Conservation (phyloP, 2,888 invertebrate species). For the Chymomyza amoena region DNA sequence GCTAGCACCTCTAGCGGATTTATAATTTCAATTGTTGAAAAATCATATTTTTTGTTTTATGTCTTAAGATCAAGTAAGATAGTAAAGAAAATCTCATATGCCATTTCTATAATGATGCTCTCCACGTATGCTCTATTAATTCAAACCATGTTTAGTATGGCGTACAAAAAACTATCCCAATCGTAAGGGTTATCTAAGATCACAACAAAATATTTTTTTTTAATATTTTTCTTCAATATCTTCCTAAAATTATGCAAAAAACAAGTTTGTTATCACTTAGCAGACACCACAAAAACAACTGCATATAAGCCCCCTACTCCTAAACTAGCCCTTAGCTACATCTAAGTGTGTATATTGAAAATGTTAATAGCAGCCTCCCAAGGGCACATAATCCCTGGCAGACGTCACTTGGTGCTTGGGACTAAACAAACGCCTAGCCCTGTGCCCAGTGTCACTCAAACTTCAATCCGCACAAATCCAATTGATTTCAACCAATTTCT, state of each 20-base stretch:
- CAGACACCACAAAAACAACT: background rate
- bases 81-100: no score
- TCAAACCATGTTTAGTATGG: no score
- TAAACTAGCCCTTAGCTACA: background rate
- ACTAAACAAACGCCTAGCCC: background rate
- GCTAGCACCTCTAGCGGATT: no score
- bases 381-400: constrained; percentile 29
- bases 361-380: constrained; percentile 40
- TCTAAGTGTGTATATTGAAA: constrained; percentile 44
- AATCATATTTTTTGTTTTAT: no score
- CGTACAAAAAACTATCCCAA: background rate
- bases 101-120: no score
- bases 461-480: constrained; percentile 58
- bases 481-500: constrained; percentile 71
- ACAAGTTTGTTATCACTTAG: constrained; percentile 37
- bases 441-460: constrained; percentile 49
- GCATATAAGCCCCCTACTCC: background rate
- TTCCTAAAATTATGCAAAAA: constrained; percentile 52
- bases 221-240: no score
- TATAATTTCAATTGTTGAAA: no score
- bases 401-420: background rate
- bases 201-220: background rate
- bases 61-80: no score
- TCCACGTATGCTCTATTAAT: no score
- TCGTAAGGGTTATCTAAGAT: background rate